A percentile compares a stretch with the other conserved stretches of the same genome.
Evolutionary conservation across 2,113 vertebrate species (phyloP).

Genomic region (Colinus virginianus): DNA sequence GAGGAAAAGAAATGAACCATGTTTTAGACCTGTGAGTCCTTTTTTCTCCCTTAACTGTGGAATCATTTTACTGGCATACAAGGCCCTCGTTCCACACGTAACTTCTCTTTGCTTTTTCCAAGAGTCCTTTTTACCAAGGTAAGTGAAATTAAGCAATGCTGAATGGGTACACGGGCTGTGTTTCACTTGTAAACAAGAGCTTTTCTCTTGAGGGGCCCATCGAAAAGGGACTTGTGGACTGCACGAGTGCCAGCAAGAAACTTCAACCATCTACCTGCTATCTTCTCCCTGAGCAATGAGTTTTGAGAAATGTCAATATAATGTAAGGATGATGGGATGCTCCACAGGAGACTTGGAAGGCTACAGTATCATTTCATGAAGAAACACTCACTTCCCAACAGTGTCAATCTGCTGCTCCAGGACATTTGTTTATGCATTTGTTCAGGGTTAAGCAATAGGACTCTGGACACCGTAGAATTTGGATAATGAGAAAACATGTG

Average conservation of each 20-base stretch:
- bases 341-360: conserved; percentile 12
- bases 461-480: background rate
- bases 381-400: background rate
- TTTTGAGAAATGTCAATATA: conserved; percentile 18
- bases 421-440: background rate
- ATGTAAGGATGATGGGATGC: background rate
- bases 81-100: conserved; percentile 41
- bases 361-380: background rate
- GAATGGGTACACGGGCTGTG: background rate
- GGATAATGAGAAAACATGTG: conserved; percentile 5
- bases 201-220: conserved; percentile 31
- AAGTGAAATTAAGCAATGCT: conserved; percentile 53
- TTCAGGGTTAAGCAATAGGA: conserved; percentile 24
- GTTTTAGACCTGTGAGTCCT: conserved; percentile 35
- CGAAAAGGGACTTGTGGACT: background rate
- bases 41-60: conserved; percentile 48
- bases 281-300: conserved; percentile 10
- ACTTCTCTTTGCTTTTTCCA: conserved; percentile 7
- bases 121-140: background rate
- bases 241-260: conserved; percentile 15
- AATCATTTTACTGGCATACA: conserved; percentile 50
- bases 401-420: background rate
- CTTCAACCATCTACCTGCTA: conserved; percentile 39
- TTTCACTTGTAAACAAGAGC: conserved; percentile 48
- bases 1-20: conserved; percentile 60